Base-by-base conservation (phyloP, 2,113 vertebrate species). In the Neodon shergylaensis region DNA sequence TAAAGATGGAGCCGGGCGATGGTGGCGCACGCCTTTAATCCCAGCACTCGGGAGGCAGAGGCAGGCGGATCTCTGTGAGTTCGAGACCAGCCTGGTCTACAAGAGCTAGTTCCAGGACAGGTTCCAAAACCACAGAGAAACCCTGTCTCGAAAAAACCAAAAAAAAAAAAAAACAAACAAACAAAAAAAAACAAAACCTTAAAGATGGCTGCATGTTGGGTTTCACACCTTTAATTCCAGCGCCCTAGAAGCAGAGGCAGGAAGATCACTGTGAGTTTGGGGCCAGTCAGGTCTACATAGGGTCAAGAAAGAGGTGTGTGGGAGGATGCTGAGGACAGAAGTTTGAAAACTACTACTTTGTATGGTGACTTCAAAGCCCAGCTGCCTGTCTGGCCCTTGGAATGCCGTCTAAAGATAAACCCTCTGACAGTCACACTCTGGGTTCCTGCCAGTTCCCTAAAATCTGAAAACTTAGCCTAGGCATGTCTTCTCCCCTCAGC, bases 361-460 rank as follows among this genome's bases (percentile, higher is more conserved):
- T 19, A 70, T 85, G 65, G 17, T 94, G 66, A 94, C 24, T 58
- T 87, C 73, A 95, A 91, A 94, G 58, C 42, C 16, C 19, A 61
- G 31, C 70, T 11, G 14, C 26, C 68, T 17, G n/a, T 90, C 82
- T 52, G 72, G n/a, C 81, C 63, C 83, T 47, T 5, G 0, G 42
- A 28, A 47, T 26, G 28, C 39, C 11, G 5, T 47, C 42, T 66
- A 44, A 33, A 66, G 39, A 47, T 44, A 47, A 66, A 22, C 24
- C 65, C 10, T 11, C 54, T 39, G 26, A 22, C 52, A 0, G 24
- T 36, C 31, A 77, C 49, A n/a, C 26, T n/a, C 61, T 79, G 73
- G 73, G 77, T 14, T 44, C 3, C 17, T 7, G 33, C 10, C 12
- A 19, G 61, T n/a, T 88, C 47, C 24, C 82, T 63, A 52, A 87